phyloP scores from a whole-genome alignment of 2,888 invertebrate genomes.

The Pristionchus japonicus region DNA sequence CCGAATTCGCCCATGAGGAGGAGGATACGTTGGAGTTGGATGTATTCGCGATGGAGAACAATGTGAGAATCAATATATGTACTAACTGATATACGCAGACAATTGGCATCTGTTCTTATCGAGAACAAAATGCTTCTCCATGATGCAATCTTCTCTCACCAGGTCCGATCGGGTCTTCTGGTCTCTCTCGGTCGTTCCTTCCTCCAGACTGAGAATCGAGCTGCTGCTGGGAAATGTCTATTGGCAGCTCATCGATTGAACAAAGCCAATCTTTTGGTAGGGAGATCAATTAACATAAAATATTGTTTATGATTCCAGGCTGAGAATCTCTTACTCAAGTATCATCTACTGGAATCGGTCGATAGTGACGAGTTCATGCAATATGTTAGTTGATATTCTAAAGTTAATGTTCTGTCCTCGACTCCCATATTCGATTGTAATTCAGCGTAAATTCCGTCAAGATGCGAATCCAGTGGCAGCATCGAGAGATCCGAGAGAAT shows the following conservation, averaged over 20 bases:
- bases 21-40: conserved; percentile 20
- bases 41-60: background rate
- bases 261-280: conserved; percentile 27
- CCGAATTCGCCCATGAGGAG: background rate
- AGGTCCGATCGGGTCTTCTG: conserved; percentile 35
- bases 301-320: background rate
- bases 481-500: conserved; percentile 27
- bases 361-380: background rate
- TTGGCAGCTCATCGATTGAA: background rate
- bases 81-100: too few species aligned
- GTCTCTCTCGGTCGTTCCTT: conserved; percentile 40
- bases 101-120: too few species aligned
- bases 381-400: background rate
- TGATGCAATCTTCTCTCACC: background rate
- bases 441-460: conserved; percentile 2
- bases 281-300: background rate
- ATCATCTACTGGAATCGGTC: background rate
- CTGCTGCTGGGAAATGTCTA: conserved; percentile 31
- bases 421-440: background rate
- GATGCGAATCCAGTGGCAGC: conserved; percentile 24
- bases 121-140: background rate
- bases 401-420: background rate
- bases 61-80: background rate
- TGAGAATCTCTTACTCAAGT: conserved; percentile 10
- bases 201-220: conserved; percentile 41